A percentile compares a stretch with the other conserved stretches of the same genome.
These are phyloP conservation scores for Bos indicus DNA, from an alignment of 2,113 vertebrate species.

Conservation along the genomic window DNA sequence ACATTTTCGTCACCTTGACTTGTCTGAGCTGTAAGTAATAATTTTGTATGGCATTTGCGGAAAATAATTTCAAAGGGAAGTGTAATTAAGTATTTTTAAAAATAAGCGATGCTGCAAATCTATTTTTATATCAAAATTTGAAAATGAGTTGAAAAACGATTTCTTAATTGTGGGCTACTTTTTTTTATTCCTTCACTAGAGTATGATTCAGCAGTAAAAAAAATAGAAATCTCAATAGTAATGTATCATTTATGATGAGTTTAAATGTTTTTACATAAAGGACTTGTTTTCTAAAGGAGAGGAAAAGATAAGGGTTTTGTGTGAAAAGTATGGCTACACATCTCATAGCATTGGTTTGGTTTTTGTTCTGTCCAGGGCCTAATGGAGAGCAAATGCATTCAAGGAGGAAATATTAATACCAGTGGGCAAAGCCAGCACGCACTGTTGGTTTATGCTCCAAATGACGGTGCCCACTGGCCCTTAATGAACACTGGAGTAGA, in stretches of 20 bases:
- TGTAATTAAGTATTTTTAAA: background rate
- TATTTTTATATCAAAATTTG: slow-evolving; percentile 20
- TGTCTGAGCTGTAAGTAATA: slow-evolving; percentile 94
- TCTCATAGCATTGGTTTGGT: background rate
- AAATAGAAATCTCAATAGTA: background rate
- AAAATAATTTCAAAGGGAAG: background rate
- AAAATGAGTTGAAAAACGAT: background rate
- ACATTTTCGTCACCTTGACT: slow-evolving; percentile 92
- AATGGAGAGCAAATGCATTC: background rate
- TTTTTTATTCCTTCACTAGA: background rate
- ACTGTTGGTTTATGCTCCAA: background rate
- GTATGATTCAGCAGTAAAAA: background rate
- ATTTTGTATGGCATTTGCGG: slow-evolving; percentile 18
- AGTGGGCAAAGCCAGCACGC: too few species aligned
- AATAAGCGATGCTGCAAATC: background rate
- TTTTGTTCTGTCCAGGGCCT: background rate
- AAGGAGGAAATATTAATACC: background rate
- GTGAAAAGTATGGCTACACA: background rate
- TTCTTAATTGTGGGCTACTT: background rate
- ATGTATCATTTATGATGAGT: background rate
- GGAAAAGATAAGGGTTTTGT: background rate
- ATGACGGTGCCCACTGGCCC: background rate
- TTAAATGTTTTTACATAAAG: slow-evolving; percentile 9
- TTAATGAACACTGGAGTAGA: background rate
- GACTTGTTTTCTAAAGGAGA: background rate